Conservation (phyloP, 1,140 invertebrate species). For the Platorchestia sp. region DNA sequence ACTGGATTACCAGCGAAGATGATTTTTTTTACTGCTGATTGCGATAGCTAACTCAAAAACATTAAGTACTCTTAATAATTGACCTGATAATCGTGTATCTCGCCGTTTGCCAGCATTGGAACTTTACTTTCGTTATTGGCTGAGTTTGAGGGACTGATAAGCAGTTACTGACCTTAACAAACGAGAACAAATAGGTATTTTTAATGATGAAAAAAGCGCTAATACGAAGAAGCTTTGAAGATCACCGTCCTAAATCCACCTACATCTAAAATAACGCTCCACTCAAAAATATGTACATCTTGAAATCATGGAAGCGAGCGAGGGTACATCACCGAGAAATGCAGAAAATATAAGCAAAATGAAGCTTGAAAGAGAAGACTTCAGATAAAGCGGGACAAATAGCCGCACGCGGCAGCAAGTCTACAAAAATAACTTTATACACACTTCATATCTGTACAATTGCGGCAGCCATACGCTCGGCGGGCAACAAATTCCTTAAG, state of each 20-base stretch:
- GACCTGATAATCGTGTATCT: background rate
- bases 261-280: background rate
- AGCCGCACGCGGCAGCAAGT: background rate
- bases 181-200: background rate
- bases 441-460: constrained; percentile 9
- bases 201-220: background rate
- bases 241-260: background rate
- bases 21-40: background rate
- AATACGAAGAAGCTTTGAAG: background rate
- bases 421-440: constrained; percentile 10
- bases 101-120: too few species aligned
- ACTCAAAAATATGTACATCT: background rate
- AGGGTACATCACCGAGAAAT: background rate
- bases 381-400: background rate
- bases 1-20: background rate
- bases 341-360: background rate
- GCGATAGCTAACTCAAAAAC: background rate
- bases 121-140: background rate
- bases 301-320: background rate
- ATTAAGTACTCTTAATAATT: background rate
- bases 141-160: background rate
- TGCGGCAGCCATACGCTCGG: background rate
- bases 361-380: background rate
- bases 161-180: background rate
- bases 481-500: background rate